Base-by-base conservation (phyloP, 2,113 vertebrate species). In the Chascanopsetta lugubris region DNA sequence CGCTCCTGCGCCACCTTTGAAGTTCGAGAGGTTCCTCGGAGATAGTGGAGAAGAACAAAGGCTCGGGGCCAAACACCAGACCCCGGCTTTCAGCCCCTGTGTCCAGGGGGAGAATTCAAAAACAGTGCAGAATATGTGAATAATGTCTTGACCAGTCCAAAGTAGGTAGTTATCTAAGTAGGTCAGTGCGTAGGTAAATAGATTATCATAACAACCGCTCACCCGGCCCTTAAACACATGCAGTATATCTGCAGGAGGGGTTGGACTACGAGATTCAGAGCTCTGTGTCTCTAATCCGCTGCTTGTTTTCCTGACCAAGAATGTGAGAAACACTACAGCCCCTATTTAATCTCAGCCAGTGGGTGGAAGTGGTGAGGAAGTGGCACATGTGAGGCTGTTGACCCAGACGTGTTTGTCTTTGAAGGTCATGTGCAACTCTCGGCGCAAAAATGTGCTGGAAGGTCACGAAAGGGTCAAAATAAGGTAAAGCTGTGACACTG, bases 1-100 rank as follows among this genome's bases (percentile, higher is more conserved):
- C 62, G 25, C 60, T 21, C 18, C 34, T n/a, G 6, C 6, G 38
- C 40, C 43, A 48, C 49, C 48, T 76, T 79, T 21, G 61, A 71
- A 75, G 72, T n/a, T 69, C 45, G 59, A 59, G 71, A 66, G 45
- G 56, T 25, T 70, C 40, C 38, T 10, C 45, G 22, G 40, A 73
- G 61, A 76, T 64, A 56, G 21, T 18, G 11, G 3, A 55, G 55
- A 3, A 55, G 55, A 73, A 43, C 60, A 73, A 76, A 83, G 67
- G 51, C 24, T 22, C 71, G 77, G 78, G 77, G 72, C 79, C 75
- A 81, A 78, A 83, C 72, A 66, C 75, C 70, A 54, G 53, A 73
- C n/a, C 20, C 34, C 24, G 27, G 15, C 38, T 57, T 58, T 60
- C 30, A 66, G 40, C 51, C 74, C 3, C 11, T n/a, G 18, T 32